phyloP scores from a whole-genome alignment of 2,113 vertebrate genomes.

The Eolophus roseicapilla region DNA sequence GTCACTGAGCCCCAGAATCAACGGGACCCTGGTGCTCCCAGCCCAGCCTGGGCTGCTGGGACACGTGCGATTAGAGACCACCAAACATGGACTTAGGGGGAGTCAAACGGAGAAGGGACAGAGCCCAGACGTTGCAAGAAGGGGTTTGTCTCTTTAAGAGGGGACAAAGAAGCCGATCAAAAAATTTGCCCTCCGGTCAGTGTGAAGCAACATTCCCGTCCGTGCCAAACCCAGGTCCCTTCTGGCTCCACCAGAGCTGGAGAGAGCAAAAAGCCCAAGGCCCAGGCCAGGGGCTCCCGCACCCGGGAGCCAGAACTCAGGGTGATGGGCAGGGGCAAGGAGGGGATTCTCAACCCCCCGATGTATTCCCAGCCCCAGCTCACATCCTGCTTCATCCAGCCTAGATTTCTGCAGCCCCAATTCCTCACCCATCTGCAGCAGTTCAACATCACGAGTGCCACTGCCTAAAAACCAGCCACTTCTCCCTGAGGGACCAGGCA shows the following conservation, averaged over 20 bases:
- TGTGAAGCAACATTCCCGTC: neutral
- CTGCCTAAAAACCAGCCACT: rapidly evolving
- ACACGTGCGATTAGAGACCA: rapidly evolving
- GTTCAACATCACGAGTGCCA: no score
- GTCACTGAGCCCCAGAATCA: neutral
- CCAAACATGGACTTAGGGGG: rapidly evolving
- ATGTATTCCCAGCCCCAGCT: neutral
- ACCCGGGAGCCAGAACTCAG: rapidly evolving
- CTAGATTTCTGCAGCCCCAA: rapidly evolving
- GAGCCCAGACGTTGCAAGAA: neutral
- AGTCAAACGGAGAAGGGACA: neutral
- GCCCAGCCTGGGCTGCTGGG: neutral
- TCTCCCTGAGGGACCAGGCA: neutral
- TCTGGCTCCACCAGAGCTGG: neutral
- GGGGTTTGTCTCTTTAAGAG: neutral
- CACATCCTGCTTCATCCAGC: rapidly evolving
- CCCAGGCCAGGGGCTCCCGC: neutral
- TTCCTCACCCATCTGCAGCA: neutral
- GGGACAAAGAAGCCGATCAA: neutral
- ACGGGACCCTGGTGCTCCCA: neutral
- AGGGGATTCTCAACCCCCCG: neutral
- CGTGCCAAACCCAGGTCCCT: neutral
- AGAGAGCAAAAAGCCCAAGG: neutral
- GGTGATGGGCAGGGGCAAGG: neutral
- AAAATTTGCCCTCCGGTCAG: neutral